Conservation (phyloP, 1,140 invertebrate genomes). For the Solen grandis region DNA sequence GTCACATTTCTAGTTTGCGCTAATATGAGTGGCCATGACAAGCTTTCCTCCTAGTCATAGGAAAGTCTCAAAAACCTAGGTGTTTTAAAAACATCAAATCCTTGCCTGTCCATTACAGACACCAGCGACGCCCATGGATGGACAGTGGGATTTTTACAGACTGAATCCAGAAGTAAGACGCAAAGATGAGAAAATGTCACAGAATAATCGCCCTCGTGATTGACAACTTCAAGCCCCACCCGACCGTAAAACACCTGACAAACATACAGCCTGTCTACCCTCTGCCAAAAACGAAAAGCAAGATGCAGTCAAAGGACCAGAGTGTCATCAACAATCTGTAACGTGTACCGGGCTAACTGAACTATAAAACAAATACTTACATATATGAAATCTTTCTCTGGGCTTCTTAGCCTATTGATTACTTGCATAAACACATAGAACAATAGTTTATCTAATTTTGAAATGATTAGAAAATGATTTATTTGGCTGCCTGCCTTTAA, state of each 20-base stretch:
- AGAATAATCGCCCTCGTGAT: constrained; percentile 38
- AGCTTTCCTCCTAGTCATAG: constrained; percentile 81
- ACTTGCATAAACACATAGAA: too few species aligned
- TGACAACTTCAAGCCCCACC: constrained; percentile 22
- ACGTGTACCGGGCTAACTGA: too few species aligned
- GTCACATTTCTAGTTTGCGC: constrained; percentile 80
- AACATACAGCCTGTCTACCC: constrained; percentile 14
- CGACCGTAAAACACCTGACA: background rate
- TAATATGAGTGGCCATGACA: constrained; percentile 81
- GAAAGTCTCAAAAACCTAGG: constrained; percentile 80
- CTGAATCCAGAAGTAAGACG: constrained; percentile 52
- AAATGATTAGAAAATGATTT: too few species aligned
- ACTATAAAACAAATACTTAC: too few species aligned
- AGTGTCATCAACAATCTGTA: constrained; percentile 28
- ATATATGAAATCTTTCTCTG: too few species aligned
- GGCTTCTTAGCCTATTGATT: too few species aligned
- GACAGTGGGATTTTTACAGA: background rate
- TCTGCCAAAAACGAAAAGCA: background rate
- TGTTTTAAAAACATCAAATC: constrained; percentile 80
- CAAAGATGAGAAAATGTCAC: constrained; percentile 18
- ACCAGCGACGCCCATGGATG: constrained; percentile 52
- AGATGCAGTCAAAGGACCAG: constrained; percentile 41
- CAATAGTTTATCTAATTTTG: too few species aligned
- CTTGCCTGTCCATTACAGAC: constrained; percentile 35
- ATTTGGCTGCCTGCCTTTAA: too few species aligned